Evolutionary conservation across 2,888 invertebrate species (phyloP).

Genomic region (Synanthedon tipuliformis): DNA sequence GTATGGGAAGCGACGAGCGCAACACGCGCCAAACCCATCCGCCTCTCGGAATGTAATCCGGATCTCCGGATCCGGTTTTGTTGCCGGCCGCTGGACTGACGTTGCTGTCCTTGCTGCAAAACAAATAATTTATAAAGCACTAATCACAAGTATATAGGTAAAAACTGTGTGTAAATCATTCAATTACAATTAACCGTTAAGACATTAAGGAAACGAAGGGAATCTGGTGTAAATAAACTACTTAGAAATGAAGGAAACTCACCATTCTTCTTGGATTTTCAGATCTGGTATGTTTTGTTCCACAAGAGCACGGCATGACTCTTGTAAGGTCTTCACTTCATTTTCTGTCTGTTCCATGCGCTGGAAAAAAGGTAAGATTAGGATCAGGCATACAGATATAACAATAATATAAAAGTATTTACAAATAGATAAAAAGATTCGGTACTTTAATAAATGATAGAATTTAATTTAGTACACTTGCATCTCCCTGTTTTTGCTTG

Average conservation of each 20-base stretch:
- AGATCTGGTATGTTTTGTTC: conserved; percentile 56
- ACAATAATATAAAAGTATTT: no score
- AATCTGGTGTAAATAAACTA: background rate
- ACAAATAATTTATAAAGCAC: background rate
- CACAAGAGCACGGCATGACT: conserved; percentile 74
- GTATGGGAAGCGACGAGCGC: conserved; percentile 82
- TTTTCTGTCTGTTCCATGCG: conserved; percentile 79
- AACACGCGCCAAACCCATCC: conserved; percentile 81
- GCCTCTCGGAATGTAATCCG: conserved; percentile 64
- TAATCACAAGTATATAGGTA: no score
- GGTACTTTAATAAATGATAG: no score
- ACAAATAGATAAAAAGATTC: no score
- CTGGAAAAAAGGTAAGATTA: conserved; percentile 20
- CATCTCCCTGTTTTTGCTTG: no score
- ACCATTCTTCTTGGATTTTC: conserved; percentile 51
- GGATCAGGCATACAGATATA: no score
- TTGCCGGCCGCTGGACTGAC: conserved; percentile 40
- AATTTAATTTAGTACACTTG: no score
- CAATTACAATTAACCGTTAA: no score
- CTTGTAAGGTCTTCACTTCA: conserved; percentile 77
- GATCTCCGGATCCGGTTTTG: conserved; percentile 69
- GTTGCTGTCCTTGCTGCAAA: conserved; percentile 30
- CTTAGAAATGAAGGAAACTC: conserved; percentile 18
- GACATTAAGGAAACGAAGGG: background rate
- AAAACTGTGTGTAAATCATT: no score